Conservation (phyloP, 2,113 vertebrate species). For the Carollia perspicillata region DNA sequence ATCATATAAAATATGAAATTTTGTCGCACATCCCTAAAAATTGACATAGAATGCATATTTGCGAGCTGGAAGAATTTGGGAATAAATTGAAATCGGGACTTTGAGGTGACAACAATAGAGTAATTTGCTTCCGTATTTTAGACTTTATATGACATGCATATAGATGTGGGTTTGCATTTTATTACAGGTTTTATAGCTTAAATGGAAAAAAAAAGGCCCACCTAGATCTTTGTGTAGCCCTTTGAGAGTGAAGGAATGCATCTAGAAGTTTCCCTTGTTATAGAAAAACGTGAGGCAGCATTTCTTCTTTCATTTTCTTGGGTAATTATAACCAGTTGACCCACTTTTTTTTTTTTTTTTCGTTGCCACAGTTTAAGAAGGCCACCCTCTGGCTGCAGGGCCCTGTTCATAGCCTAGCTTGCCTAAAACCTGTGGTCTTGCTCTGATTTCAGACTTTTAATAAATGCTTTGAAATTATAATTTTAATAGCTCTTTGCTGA, state of each 20-base stretch:
- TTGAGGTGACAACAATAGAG: neutral
- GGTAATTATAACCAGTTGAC: neutral
- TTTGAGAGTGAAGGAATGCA: neutral
- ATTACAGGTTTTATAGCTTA: neutral
- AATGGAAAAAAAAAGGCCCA: neutral
- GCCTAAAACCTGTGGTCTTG: neutral
- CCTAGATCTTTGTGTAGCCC: neutral
- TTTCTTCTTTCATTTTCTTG: neutral
- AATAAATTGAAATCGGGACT: neutral
- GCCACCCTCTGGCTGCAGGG: neutral
- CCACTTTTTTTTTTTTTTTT: neutral
- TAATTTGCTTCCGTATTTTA: neutral
- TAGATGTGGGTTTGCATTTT: neutral
- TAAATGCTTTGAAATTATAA: neutral
- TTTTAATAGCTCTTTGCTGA: neutral
- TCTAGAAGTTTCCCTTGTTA: neutral
- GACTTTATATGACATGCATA: neutral
- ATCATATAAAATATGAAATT: neutral
- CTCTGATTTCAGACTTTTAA: conserved; percentile 30
- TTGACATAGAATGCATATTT: neutral
- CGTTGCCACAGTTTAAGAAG: neutral
- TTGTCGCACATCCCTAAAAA: neutral
- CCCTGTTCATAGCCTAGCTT: neutral
- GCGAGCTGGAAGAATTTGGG: neutral
- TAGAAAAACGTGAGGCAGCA: neutral